Evolutionary conservation across 2,888 invertebrate genomes (phyloP).

Genomic region (Ceriagrion tenellum): DNA sequence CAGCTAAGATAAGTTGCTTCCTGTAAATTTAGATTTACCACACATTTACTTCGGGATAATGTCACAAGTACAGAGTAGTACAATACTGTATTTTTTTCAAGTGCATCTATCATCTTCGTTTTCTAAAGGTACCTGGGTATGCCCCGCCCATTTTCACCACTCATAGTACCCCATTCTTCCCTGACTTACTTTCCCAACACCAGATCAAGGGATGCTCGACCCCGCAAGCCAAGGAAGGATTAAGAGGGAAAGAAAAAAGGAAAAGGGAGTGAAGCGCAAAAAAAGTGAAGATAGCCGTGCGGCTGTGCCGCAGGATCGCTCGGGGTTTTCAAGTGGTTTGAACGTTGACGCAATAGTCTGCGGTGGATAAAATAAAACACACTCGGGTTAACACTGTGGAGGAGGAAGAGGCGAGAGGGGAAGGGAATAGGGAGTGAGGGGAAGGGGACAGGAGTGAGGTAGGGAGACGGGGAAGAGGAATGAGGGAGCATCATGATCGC

Average conservation of each 20-base stretch:
- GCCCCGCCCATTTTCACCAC: too few species aligned
- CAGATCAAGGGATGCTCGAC: not conserved
- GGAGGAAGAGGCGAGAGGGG: not conserved
- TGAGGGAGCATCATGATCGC: not conserved
- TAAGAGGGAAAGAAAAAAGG: not conserved
- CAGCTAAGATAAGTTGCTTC: too few species aligned
- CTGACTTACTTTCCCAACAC: not conserved
- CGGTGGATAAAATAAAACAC: conserved; percentile 21
- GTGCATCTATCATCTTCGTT: too few species aligned
- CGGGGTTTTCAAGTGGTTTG: not conserved
- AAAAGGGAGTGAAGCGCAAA: not conserved
- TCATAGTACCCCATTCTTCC: too few species aligned
- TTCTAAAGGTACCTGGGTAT: too few species aligned
- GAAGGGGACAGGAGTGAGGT: not conserved
- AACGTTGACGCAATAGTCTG: conserved; percentile 16
- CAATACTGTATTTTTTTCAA: too few species aligned
- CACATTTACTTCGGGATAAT: too few species aligned
- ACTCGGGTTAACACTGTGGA: not conserved
- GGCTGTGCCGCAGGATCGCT: not conserved
- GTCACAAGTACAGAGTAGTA: too few species aligned
- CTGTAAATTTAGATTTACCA: too few species aligned
- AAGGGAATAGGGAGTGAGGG: not conserved
- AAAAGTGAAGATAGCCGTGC: not conserved
- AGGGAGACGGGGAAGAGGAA: not conserved
- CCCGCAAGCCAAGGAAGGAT: not conserved